phyloP scores from a whole-genome alignment of 1,140 invertebrate genomes.

The Aphaenogaster floridana region DNA sequence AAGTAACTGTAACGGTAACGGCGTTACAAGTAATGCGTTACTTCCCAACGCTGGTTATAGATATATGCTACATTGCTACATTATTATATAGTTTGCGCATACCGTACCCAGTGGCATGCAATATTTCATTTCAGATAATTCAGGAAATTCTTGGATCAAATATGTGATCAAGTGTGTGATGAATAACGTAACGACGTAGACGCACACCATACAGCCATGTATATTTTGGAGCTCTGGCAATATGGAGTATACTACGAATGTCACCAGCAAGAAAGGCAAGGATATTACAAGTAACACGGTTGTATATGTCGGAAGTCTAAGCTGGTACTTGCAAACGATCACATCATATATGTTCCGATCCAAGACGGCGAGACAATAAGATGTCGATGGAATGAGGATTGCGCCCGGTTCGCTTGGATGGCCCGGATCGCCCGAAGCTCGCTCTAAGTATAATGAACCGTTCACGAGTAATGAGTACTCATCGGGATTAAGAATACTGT shows the following conservation, averaged over 20 bases:
- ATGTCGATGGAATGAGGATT: neutral
- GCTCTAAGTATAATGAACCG: constrained; percentile 86
- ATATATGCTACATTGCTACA: no score
- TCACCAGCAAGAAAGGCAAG: constrained; percentile 86
- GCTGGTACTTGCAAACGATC: constrained; percentile 41
- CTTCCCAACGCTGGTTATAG: no score
- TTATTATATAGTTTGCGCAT: neutral
- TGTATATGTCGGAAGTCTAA: constrained; percentile 4
- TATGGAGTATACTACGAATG: constrained; percentile 86
- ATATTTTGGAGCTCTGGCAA: constrained; percentile 87
- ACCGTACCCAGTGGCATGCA: constrained; percentile 86
- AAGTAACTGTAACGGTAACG: no score
- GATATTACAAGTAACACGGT: constrained; percentile 85
- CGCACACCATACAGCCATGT: constrained; percentile 87
- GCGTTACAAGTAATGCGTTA: no score
- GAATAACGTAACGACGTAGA: constrained; percentile 85
- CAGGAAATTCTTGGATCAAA: constrained; percentile 77
- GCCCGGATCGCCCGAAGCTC: neutral
- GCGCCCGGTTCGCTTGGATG: no score
- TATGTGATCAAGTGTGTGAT: constrained; percentile 85
- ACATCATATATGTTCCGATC: constrained; percentile 54
- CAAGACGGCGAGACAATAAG: constrained; percentile 70
- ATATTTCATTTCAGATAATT: constrained; percentile 81
- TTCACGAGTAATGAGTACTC: constrained; percentile 87
- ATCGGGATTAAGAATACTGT: constrained; percentile 86